Base-by-base conservation (phyloP, 2,888 invertebrate genomes). In the Odiellus spinosus region DNA sequence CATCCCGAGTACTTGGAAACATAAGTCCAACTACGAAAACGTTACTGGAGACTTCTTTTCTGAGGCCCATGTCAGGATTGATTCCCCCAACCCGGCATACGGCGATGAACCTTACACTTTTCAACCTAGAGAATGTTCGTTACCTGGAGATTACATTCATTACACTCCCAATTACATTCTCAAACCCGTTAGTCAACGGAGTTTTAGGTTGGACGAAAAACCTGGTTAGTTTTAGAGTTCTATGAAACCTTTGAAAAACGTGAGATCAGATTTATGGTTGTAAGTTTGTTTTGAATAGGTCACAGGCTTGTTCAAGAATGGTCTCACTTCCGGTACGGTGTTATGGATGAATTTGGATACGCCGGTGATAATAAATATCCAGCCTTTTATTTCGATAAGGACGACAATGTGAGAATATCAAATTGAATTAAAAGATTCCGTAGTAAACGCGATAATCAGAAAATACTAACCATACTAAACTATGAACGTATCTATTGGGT, bases 41-140 rank as follows among this genome's bases (percentile, higher is more conserved):
- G 46, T 47, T 4, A 47, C 44, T 2, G 48, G 45, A 8, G 47
- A 47, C 34, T 47, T 45, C 35, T 57, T 59, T 39, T 52, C 53
- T 40, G 57, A 64, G 32, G 67, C 73, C 8, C 74, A 77, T 57
- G 64, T 77, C 41, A 59, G 71, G 21, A 57, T 67, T 2, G 64
- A 73, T 19, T 70, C 70, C 3, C 61, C 63, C 10, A 69, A 71
- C 20, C 68, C 71, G 4, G 63, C 73, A 40, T 73, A 72, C 50
- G 67, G 68, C 3, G 66, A 70, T 56, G 57, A 64, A 10, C 67
- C 73, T n/a, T 76, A 73, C 71, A 76, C 76, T 1, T 73, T 75
- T 57, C 76, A 76, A 59, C 72, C 73, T 3, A 65, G 71, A 20
- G 74, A 74, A 11, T 77, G 77, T 56, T 75, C 74, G 3, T 67